These are phyloP conservation scores for Neodontobutis hainanensis DNA, from an alignment of 2,113 vertebrate species.

Conservation along the genomic window DNA sequence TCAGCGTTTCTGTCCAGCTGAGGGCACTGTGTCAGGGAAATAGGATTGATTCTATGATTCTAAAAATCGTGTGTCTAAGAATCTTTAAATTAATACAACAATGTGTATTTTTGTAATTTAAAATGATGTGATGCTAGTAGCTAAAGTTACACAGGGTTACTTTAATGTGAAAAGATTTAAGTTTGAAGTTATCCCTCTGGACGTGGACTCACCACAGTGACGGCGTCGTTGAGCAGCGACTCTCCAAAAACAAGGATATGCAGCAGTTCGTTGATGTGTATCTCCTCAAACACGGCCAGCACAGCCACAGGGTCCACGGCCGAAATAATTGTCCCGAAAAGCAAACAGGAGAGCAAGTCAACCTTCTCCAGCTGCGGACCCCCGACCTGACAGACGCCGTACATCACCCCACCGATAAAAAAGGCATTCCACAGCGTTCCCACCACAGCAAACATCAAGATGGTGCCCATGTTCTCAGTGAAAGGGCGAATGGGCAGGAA, in stretches of 20 bases:
- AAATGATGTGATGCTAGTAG: too few species aligned
- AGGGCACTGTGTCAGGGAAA: too few species aligned
- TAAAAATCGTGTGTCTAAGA: too few species aligned
- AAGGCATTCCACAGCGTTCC: slow-evolving; percentile 95
- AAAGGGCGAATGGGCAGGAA: slow-evolving; percentile 92
- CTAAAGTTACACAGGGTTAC: too few species aligned
- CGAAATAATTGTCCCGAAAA: slow-evolving; percentile 93
- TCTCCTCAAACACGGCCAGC: slow-evolving; percentile 95
- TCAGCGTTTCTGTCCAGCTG: too few species aligned
- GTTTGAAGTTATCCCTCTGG: background rate
- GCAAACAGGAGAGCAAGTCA: slow-evolving; percentile 87
- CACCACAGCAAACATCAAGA: slow-evolving; percentile 92
- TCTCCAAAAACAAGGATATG: slow-evolving; percentile 96
- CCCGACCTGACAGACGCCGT: slow-evolving; percentile 85
- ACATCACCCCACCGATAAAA: slow-evolving; percentile 86
- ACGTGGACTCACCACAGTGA: slow-evolving; percentile 87
- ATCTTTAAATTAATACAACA: too few species aligned
- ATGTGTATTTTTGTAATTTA: too few species aligned
- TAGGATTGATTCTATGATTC: too few species aligned
- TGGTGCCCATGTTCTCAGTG: slow-evolving; percentile 94
- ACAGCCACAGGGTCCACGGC: slow-evolving; percentile 96
- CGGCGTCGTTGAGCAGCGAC: slow-evolving; percentile 94
- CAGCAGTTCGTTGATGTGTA: slow-evolving; percentile 96
- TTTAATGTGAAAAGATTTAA: too few species aligned
- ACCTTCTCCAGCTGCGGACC: slow-evolving; percentile 73